Conservation (phyloP, 2,888 invertebrate genomes). For the Drosophila ezoana region DNA sequence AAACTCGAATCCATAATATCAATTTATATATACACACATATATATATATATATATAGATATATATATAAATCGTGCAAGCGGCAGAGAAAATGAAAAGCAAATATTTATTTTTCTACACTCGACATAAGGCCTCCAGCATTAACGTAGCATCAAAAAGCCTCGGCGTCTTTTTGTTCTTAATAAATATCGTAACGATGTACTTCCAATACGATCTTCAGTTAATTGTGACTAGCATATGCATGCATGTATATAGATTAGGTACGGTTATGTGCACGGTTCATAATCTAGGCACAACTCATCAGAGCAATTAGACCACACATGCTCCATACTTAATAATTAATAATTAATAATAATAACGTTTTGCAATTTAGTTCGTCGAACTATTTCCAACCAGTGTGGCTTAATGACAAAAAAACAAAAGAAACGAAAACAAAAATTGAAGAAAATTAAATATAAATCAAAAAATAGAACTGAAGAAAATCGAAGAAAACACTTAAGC, state of each 20-base stretch:
- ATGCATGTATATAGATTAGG: not conserved
- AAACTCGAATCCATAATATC: constrained; percentile 19
- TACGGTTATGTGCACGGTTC: too few species aligned
- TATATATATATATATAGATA: not conserved
- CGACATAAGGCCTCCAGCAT: constrained; percentile 16
- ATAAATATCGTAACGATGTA: constrained; percentile 5
- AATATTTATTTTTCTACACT: constrained; percentile 44
- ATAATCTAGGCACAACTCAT: constrained; percentile 6
- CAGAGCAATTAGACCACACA: constrained; percentile 31
- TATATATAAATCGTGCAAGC: not conserved
- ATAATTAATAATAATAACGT: too few species aligned
- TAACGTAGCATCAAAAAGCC: constrained; percentile 24
- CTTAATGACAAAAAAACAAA: constrained; percentile 20
- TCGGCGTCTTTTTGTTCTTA: constrained; percentile 18
- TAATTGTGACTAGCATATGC: constrained; percentile 3
- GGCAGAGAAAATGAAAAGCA: not conserved
- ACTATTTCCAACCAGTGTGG: constrained; percentile 35
- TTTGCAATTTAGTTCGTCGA: too few species aligned
- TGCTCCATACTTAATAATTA: not conserved
- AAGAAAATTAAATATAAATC: not conserved
- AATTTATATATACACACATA: constrained; percentile 1
- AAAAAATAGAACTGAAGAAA: constrained; percentile 5
- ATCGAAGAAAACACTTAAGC: not conserved
- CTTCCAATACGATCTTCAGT: constrained; percentile 38
- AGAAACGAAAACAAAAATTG: not conserved